Base-by-base conservation (phyloP, 2,113 vertebrate genomes). In the Columba livia region DNA sequence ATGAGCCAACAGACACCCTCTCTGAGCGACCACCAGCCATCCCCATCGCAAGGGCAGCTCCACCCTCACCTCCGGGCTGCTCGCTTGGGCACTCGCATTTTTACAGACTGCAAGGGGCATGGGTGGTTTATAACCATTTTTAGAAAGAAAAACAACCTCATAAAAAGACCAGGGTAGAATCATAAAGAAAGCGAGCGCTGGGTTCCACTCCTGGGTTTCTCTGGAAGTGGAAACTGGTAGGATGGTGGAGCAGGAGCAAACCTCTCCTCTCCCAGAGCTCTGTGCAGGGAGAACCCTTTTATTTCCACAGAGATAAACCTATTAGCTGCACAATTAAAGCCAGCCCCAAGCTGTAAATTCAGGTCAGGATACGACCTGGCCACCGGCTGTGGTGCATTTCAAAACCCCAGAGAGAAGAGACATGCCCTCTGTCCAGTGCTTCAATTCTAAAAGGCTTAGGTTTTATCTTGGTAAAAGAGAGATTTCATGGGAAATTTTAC, bases 111-210 rank as follows among this genome's bases (percentile, higher is more conserved):
- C 42, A 47, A 29, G 70, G 23, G 32, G 50, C 56, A 62, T 4
- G 2, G 25, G 2, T 23, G 38, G 17, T 29, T 69, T 6, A 3
- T 18, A 36, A 20, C 6, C 5, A 0, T 2, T 29, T 24, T 38
- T 3, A 50, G 31, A 14, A n/a, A 31, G 42, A 15, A 79, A 65
- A 79, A 13, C 15, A 8, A 56, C 26, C 44, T 23, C 10, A 8
- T 26, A 25, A 84, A 26, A 32, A 70, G 25, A 6, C 2, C 12
- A 44, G 57, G 57, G 9, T 26, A 85, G 79, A 32, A 51, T 4
- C 0, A 0, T 0, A 10, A 38, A 51, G 28, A 28, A 6, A 48
- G 5, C 32, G 13, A 13, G n/a, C 0, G 0, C 3, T 1, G 3
- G 12, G 17, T 20, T 29, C 38, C 24, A 9, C 14, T 23, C 10